Evolutionary conservation across 2,888 invertebrate species (phyloP).

Genomic region (Syrphus vitripennis): DNA sequence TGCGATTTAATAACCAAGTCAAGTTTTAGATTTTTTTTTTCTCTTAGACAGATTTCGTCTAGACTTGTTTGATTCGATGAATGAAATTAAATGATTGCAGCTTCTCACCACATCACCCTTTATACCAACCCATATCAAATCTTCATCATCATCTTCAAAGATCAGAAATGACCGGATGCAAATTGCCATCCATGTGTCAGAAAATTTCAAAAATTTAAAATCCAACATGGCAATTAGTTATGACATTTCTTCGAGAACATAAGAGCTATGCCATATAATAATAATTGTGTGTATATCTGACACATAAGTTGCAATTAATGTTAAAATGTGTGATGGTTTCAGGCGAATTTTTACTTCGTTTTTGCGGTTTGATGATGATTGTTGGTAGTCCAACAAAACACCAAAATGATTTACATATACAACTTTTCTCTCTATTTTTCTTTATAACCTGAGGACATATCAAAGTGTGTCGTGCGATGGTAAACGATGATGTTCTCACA

Average conservation of each 20-base stretch:
- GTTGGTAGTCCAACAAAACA: not conserved
- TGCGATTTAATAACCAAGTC: constrained; percentile 4
- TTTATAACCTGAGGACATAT: constrained; percentile 63
- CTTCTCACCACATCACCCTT: not conserved
- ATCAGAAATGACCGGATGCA: constrained; percentile 40
- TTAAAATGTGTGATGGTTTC: constrained; percentile 49
- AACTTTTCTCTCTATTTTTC: not conserved
- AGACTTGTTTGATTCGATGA: constrained; percentile 59
- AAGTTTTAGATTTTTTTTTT: not conserved
- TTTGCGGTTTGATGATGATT: constrained; percentile 51
- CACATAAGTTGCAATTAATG: constrained; percentile 61
- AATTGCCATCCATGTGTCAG: constrained; percentile 52
- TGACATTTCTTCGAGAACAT: constrained; percentile 55
- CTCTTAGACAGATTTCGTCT: constrained; percentile 69
- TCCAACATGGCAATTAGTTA: constrained; percentile 68
- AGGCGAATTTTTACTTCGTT: constrained; percentile 34
- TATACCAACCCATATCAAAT: constrained; percentile 23
- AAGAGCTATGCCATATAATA: not conserved
- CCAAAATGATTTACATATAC: not conserved
- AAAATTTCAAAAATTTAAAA: constrained; percentile 47
- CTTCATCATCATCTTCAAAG: not conserved
- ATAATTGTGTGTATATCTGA: constrained; percentile 62
- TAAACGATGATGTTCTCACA: not conserved
- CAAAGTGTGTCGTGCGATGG: constrained; percentile 23
- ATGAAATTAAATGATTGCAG: constrained; percentile 52